Percentiles rank a stretch among this genome's conserved stretches.
Evolutionary conservation across 2,797 vertebrate genomes (phyloP).

Genomic region (Sphenodon punctatus): DNA sequence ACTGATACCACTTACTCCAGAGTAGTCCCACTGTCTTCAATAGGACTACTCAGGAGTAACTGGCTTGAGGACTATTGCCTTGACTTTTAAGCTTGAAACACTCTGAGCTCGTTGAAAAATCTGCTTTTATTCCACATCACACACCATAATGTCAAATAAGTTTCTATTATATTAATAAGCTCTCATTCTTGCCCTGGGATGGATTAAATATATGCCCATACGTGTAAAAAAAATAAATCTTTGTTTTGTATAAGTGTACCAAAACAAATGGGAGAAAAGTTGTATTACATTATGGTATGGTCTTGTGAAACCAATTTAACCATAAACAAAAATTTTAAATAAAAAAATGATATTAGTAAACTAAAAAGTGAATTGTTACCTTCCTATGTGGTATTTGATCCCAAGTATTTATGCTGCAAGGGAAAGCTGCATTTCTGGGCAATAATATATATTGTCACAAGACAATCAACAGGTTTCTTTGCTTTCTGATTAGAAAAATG

Average conservation of each 20-base stretch:
- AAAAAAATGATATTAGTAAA: too few relatives aligned
- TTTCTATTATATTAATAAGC: too few relatives aligned
- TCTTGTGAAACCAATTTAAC: too few relatives aligned
- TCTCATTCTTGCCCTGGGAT: neutral
- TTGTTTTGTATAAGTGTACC: neutral
- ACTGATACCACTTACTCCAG: conserved; percentile 10
- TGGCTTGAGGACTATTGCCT: too few relatives aligned
- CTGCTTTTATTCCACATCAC: neutral
- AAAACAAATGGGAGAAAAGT: neutral
- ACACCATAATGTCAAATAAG: neutral
- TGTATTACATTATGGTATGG: neutral
- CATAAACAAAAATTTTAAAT: too few relatives aligned
- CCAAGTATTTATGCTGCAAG: neutral
- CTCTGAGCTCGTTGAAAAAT: neutral
- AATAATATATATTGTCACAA: neutral
- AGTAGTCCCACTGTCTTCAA: too few relatives aligned
- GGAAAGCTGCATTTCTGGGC: neutral
- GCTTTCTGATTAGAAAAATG: conserved; percentile 9
- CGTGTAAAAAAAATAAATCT: too few relatives aligned
- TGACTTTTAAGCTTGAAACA: conserved; percentile 30
- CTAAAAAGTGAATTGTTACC: too few relatives aligned
- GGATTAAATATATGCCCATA: neutral
- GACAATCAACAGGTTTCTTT: neutral
- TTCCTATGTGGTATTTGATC: too few relatives aligned
- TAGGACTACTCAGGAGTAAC: neutral